A percentile compares a stretch with the other conserved stretches of the same genome.
phyloP scores from a whole-genome alignment of 1,140 invertebrate species.

The Brachionus paranguensis region DNA sequence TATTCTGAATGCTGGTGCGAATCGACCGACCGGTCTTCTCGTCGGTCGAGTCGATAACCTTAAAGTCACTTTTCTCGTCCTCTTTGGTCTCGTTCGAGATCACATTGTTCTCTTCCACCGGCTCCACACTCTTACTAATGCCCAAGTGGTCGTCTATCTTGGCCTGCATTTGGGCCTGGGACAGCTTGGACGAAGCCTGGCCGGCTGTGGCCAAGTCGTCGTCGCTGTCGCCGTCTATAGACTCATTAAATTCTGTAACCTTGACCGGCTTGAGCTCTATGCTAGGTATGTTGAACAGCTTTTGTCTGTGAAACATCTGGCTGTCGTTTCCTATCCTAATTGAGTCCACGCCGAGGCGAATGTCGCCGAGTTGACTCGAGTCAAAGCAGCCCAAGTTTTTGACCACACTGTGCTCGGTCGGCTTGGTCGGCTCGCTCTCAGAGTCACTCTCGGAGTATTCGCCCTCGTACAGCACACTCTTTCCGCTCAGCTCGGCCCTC shows the following conservation, averaged over 20 bases:
- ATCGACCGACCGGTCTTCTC: constrained; percentile 21
- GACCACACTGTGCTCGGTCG: neutral
- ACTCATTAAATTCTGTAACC: constrained; percentile 30
- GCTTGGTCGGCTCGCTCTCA: neutral
- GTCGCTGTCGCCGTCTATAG: constrained; percentile 18
- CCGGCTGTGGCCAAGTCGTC: neutral
- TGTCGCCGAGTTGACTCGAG: neutral
- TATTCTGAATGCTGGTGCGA: constrained; percentile 29
- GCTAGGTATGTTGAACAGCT: constrained; percentile 1
- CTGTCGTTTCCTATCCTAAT: constrained; percentile 7
- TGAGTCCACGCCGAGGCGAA: neutral
- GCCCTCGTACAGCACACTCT: constrained; percentile 35
- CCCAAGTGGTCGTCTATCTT: constrained; percentile 10
- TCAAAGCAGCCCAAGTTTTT: neutral
- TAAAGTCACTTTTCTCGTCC: constrained; percentile 12
- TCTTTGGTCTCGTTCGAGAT: constrained; percentile 11
- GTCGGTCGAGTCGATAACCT: constrained; percentile 17
- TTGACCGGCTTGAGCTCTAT: constrained; percentile 36
- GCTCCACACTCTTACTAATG: neutral
- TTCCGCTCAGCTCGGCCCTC: neutral
- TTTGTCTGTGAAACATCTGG: constrained; percentile 6
- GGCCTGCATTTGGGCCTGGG: neutral
- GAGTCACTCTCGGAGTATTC: constrained; percentile 38
- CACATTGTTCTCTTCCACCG: neutral
- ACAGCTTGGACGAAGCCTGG: neutral